Evolutionary conservation across 2,797 vertebrate species (phyloP).

Genomic region (Oryzias dopingdopingensis): DNA sequence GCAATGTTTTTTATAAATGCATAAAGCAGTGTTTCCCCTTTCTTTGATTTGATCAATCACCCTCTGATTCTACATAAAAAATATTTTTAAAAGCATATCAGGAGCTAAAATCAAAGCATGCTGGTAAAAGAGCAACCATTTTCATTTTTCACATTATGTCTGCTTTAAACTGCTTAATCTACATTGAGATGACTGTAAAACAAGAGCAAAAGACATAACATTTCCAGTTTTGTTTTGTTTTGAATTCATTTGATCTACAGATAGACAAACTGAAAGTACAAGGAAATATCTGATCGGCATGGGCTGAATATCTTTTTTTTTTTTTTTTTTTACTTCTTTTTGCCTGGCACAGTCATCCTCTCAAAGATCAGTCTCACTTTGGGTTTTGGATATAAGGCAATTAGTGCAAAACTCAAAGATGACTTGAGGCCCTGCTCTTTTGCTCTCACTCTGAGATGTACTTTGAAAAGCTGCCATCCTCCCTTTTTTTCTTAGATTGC

Average conservation of each 20-base stretch:
- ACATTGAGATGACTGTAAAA: background rate
- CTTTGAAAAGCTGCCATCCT: conserved; percentile 59
- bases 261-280: conserved; percentile 1
- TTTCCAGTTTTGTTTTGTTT: conserved; percentile 39
- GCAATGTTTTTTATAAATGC: too few species aligned
- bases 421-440: conserved; percentile 18
- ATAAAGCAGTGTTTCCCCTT: too few species aligned
- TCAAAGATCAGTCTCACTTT: conserved; percentile 18
- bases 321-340: conserved; percentile 13
- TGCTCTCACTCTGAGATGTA: conserved; percentile 14
- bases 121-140: too few species aligned
- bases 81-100: too few species aligned
- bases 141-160: background rate
- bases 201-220: background rate
- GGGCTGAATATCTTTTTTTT: conserved; percentile 1
- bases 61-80: too few species aligned
- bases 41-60: too few species aligned
- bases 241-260: conserved; percentile 12
- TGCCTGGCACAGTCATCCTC: conserved; percentile 8
- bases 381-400: conserved; percentile 33
- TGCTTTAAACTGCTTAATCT: background rate
- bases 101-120: too few species aligned
- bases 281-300: conserved; percentile 42
- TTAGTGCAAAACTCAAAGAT: conserved; percentile 37
- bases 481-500: conserved; percentile 46